These are phyloP conservation scores for Thalassoma bifasciatum DNA, from an alignment of 2,113 vertebrate genomes.

Conservation along the genomic window DNA sequence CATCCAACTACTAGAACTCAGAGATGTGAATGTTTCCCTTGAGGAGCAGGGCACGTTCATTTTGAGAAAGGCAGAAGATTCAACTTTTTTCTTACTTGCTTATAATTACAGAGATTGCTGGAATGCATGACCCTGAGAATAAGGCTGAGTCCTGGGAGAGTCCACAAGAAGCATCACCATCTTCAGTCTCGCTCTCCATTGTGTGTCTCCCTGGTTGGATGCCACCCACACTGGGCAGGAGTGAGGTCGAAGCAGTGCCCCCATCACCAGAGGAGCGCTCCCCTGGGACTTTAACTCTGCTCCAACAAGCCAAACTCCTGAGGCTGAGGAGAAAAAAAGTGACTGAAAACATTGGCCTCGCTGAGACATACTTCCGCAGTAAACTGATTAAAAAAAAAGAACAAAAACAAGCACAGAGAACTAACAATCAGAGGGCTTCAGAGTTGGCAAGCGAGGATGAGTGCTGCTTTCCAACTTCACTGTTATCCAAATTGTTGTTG, in stretches of 20 bases:
- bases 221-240: conserved; percentile 83
- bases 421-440: conserved; percentile 63
- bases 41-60: conserved; percentile 79
- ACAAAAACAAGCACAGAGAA: conserved; percentile 70
- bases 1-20: conserved; percentile 82
- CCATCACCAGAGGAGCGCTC: conserved; percentile 76
- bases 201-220: conserved; percentile 73
- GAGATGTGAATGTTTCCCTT: conserved; percentile 82
- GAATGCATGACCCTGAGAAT: conserved; percentile 85
- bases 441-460: conserved; percentile 66
- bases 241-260: conserved; percentile 79
- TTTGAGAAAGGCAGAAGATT: conserved; percentile 80
- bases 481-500: conserved; percentile 72
- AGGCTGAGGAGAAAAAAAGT: conserved; percentile 74
- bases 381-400: conserved; percentile 72
- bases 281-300: conserved; percentile 70
- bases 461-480: conserved; percentile 68
- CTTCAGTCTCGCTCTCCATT: conserved; percentile 75
- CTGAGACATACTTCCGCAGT: conserved; percentile 62
- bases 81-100: conserved; percentile 76
- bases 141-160: conserved; percentile 81
- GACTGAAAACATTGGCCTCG: conserved; percentile 74
- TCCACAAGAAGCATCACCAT: conserved; percentile 77
- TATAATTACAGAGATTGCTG: conserved; percentile 84
- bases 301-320: conserved; percentile 79